Evolutionary conservation across 2,797 vertebrate genomes (phyloP).

Genomic region (Schizothorax lantsangensis): DNA sequence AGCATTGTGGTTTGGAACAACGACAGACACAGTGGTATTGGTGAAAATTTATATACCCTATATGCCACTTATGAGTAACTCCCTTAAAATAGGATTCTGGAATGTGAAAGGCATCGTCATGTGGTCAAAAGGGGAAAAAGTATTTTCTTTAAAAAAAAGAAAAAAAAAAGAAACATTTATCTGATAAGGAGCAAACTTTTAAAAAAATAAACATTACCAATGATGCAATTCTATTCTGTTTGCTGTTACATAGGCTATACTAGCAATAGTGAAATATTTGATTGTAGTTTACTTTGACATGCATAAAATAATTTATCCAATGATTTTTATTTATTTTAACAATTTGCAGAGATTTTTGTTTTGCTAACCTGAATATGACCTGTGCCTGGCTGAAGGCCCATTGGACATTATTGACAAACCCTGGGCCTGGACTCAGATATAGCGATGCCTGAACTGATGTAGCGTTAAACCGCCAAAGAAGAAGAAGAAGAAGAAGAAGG

Average conservation of each 20-base stretch:
- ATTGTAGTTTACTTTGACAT: too few relatives aligned
- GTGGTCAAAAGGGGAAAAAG: neutral
- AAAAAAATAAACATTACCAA: too few relatives aligned
- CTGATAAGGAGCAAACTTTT: neutral
- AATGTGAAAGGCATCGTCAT: conserved; percentile 24
- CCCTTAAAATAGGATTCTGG: conserved; percentile 13
- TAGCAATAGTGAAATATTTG: too few relatives aligned
- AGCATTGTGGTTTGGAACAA: conserved; percentile 4
- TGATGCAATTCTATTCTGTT: neutral
- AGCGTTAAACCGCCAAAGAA: neutral
- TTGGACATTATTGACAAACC: neutral
- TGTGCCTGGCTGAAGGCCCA: neutral
- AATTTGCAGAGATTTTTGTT: neutral
- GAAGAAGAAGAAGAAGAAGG: neutral
- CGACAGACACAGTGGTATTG: neutral
- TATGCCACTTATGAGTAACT: conserved; percentile 22
- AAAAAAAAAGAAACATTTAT: neutral
- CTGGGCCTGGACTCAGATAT: neutral
- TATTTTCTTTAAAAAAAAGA: neutral
- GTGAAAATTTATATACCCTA: conserved; percentile 19
- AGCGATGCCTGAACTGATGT: neutral
- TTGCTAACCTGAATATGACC: neutral
- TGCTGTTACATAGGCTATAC: neutral
- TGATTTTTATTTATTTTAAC: neutral
- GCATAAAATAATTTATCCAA: too few relatives aligned